Base-by-base conservation (phyloP, 2,888 invertebrate species). In the Meganola albula region DNA sequence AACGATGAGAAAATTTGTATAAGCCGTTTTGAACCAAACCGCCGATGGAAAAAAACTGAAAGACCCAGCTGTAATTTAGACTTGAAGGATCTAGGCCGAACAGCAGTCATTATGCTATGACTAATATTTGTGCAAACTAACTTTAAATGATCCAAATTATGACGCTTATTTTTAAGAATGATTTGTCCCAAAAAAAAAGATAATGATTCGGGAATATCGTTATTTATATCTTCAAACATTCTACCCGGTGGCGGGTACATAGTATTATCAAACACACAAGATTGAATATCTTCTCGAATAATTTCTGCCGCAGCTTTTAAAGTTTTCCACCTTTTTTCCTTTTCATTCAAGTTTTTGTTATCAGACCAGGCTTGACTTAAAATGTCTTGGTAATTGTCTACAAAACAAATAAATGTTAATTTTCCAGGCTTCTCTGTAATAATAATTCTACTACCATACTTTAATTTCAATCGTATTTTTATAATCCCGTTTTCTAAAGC, bases 161-260 rank as follows among this genome's bases (percentile, higher is more conserved):
- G 18, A 13, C 25, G 31, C 22, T 18, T 10, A 31, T 40, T 40
- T 32, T 40, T 30, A 12, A 27, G 16, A 27, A 31, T 35, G 10
- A 35, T 30, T 35, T 26, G 26, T 18, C 12, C 35, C 31, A 35
- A 30, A 30, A 35, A 30, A 35, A 22, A 30, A 21, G 31, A 23
- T 18, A 35, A 31, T 21, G 35, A 31, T 23, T 35, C 27, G 10
- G 35, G 30, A 23, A 35, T 31, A 23, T 35, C 35, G 11, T 23
- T 31, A 29, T 35, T 31, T 10, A 35, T 23, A 35, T 31, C 25
- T 27, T 36, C 57, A 40, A 58, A 57, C 47, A 57, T 57, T 28
- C 44, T 37, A 53, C 48, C 22, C 37, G 54, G 50, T 46, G 58
- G 54, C 27, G 58, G 52, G 39, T 58, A 57, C 23, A 37, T 37